Percentiles rank a stretch among this genome's conserved stretches.
phyloP scores from a whole-genome alignment of 2,888 invertebrate species.

The Torymus auratus region DNA sequence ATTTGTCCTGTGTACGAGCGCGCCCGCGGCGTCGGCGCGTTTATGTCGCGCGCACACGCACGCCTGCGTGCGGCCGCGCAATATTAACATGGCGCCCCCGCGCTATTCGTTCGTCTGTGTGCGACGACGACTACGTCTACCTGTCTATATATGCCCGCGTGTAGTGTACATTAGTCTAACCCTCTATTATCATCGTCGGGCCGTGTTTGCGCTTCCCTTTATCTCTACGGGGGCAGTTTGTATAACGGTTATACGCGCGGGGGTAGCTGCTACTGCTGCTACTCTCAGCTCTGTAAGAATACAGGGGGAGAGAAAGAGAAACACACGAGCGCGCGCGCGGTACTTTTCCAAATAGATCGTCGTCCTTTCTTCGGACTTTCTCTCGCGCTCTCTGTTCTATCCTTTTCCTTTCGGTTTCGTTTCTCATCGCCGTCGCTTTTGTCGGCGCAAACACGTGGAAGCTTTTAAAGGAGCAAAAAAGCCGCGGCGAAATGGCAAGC shows the following conservation, averaged over 20 bases:
- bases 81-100: neutral
- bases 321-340: no score
- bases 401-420: neutral
- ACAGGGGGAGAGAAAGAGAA: no score
- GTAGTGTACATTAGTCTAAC: no score
- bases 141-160: no score
- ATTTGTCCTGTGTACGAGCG: neutral
- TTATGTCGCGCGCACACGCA: neutral
- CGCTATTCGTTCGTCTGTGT: neutral
- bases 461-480: constrained; percentile 46
- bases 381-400: neutral
- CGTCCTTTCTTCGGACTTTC: constrained; percentile 8
- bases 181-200: neutral
- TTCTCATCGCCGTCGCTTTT: neutral
- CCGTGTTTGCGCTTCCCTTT: neutral
- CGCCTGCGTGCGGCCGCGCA: neutral
- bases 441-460: constrained; percentile 41
- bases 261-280: no score
- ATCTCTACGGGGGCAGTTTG: neutral
- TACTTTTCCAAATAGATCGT: no score
- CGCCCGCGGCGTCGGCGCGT: neutral
- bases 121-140: no score
- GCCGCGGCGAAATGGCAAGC: no score
- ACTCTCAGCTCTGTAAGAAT: no score
- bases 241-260: neutral